These are phyloP conservation scores for Sarcophaga bullata DNA, from an alignment of 1,140 invertebrate genomes.

Conservation along the genomic window DNA sequence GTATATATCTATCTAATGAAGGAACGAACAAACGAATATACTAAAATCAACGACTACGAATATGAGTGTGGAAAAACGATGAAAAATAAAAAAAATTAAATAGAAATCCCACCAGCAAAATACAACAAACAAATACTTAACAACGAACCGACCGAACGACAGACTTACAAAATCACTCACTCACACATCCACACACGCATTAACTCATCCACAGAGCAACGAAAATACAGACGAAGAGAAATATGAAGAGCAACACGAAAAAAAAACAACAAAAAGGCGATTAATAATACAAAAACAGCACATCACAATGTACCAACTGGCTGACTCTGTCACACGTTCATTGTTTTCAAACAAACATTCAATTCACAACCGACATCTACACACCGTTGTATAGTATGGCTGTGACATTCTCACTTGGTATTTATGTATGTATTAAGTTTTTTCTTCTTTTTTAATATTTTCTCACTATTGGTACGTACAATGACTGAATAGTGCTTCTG, in stretches of 20 bases:
- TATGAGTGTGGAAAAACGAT: too few species aligned
- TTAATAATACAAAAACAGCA: not conserved
- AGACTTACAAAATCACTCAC: not conserved
- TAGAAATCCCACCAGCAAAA: too few species aligned
- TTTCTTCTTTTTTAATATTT: not conserved
- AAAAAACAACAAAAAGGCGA: too few species aligned
- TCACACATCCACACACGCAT: not conserved
- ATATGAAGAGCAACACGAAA: too few species aligned
- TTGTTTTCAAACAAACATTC: constrained; percentile 37
- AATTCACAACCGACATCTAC: constrained; percentile 27
- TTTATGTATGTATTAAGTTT: not conserved
- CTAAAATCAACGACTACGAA: too few species aligned
- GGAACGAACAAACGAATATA: not conserved
- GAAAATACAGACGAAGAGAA: too few species aligned
- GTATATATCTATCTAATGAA: not conserved
- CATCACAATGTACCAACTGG: not conserved
- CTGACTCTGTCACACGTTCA: constrained; percentile 37
- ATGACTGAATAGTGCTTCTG: constrained; percentile 1
- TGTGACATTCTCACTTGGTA: constrained; percentile 33
- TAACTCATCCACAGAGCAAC: not conserved
- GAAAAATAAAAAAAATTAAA: too few species aligned
- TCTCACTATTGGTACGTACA: constrained; percentile 26
- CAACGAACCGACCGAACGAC: too few species aligned
- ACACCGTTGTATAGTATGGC: constrained; percentile 18
- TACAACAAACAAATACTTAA: too few species aligned